Evolutionary conservation across 2,888 invertebrate genomes (phyloP), one percentile per base, ranked within the genome.

Genomic region (Drosophila prolongata): DNA sequence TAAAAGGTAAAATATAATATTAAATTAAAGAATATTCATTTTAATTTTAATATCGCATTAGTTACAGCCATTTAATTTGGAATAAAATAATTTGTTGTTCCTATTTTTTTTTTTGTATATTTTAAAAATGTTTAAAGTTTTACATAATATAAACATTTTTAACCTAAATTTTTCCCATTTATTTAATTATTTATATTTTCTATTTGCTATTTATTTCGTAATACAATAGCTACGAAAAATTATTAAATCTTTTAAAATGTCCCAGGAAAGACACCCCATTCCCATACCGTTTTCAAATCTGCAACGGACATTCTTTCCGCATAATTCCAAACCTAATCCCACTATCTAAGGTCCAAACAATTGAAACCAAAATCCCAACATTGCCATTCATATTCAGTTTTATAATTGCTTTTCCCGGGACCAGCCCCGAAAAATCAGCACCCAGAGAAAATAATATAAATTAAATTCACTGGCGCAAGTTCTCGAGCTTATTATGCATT

Each of bases 401-500:
- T 37, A 53, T 71, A 71, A 59, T 58, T 68, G 68, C 49, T 57
- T 52, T 58, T 56, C 58, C 27, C 1, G 50, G 46, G 34, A 43
- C 42, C 40, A 8, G 19, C n/a, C 38, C 58, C 34, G 6, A 55
- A 65, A 52, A 19, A 49, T 43, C 53, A 40, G 34, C 34, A 56
- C 35, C 19, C 69, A 54, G 42, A 49, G 47, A 60, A 54, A 66
- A 70, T 69, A 81, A 76, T 79, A 77, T 79, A 82, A 82, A 88
- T 83, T 61, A 73, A 77, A 86, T 88, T 86, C 86, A 79, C 73
- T 75, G 60, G 24, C 64, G 65, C 30, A 57, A 34, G 55, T 64
- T 55, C 58, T 79, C 75, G 75, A 77, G 67, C 80, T 82, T 79
- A 79, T 79, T 89, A 73, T 89, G 89, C 89, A 85, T 87, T 85